A percentile compares a stretch with the other conserved stretches of the same genome.
Conservation (phyloP, 2,113 vertebrate species). For the Lota lota region DNA sequence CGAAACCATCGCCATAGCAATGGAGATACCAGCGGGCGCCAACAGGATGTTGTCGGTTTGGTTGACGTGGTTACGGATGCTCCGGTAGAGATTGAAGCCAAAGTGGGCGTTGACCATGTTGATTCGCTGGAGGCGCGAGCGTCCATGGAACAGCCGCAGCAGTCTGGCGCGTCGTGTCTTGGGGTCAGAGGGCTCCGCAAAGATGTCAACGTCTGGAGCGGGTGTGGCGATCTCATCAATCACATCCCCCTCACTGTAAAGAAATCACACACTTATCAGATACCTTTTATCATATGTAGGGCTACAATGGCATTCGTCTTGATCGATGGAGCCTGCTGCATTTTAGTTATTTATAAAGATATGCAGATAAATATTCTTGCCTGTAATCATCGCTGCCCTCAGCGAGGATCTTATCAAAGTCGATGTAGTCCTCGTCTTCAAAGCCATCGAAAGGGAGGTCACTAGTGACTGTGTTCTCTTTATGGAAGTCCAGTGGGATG, state of each 20-base stretch:
- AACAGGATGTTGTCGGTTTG: conserved; percentile 87
- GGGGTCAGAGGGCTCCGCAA: conserved; percentile 71
- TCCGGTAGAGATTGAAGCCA: conserved; percentile 88
- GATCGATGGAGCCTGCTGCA: not conserved
- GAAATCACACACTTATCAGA: not conserved
- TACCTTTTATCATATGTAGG: no score
- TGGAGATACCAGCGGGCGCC: conserved; percentile 92
- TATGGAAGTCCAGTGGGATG: conserved; percentile 81
- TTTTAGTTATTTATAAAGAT: no score
- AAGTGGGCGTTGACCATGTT: conserved; percentile 88
- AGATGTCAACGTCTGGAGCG: conserved; percentile 74
- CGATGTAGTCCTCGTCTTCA: conserved; percentile 86
- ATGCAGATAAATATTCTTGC: conserved; percentile 33
- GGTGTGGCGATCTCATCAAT: conserved; percentile 79
- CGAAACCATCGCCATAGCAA: conserved; percentile 92
- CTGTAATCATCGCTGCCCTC: conserved; percentile 80
- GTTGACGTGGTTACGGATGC: conserved; percentile 77
- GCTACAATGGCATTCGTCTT: no score
- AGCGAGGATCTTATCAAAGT: conserved; percentile 81
- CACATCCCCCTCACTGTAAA: conserved; percentile 74
- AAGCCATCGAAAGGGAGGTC: conserved; percentile 83
- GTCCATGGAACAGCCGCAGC: conserved; percentile 85
- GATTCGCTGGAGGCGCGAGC: conserved; percentile 88
- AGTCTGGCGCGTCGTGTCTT: conserved; percentile 80
- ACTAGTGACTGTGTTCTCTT: conserved; percentile 90